A percentile compares a stretch with the other conserved stretches of the same genome.
Evolutionary conservation across 2,113 vertebrate species (phyloP).

Genomic region (Neopipo cinnamomea): DNA sequence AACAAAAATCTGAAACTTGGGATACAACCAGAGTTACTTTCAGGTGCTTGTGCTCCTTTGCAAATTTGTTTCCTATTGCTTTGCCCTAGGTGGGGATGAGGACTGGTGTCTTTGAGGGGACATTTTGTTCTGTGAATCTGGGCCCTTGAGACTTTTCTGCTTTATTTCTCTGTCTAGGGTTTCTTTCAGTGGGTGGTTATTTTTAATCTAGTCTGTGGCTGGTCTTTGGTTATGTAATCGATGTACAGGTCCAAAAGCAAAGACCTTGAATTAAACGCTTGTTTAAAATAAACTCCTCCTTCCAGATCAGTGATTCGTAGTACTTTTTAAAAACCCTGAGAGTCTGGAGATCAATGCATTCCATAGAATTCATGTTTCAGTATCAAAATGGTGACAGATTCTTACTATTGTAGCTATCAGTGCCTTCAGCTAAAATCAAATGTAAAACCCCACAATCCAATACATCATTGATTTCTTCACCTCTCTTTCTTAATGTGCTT

Average conservation of each 20-base stretch:
- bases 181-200: neutral
- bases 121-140: neutral
- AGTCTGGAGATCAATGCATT: neutral
- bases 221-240: neutral
- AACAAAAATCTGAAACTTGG: neutral
- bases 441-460: neutral
- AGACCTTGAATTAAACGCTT: neutral
- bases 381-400: neutral
- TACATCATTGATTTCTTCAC: conserved; percentile 16
- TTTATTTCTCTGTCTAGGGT: neutral
- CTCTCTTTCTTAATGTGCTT: neutral
- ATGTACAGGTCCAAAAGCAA: neutral
- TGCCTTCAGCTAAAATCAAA: neutral
- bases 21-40: neutral
- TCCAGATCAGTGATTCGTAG: neutral
- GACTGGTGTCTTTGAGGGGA: neutral
- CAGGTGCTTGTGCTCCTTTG: neutral
- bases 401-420: neutral
- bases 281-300: neutral
- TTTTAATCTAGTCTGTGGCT: neutral
- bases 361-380: neutral
- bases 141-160: neutral
- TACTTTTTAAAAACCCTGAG: neutral
- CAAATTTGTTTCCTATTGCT: neutral
- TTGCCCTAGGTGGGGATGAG: neutral